Evolutionary conservation across 2,888 invertebrate species (phyloP), one percentile per base, ranked within the genome.

Genomic region (Cosmopolites sordidus): DNA sequence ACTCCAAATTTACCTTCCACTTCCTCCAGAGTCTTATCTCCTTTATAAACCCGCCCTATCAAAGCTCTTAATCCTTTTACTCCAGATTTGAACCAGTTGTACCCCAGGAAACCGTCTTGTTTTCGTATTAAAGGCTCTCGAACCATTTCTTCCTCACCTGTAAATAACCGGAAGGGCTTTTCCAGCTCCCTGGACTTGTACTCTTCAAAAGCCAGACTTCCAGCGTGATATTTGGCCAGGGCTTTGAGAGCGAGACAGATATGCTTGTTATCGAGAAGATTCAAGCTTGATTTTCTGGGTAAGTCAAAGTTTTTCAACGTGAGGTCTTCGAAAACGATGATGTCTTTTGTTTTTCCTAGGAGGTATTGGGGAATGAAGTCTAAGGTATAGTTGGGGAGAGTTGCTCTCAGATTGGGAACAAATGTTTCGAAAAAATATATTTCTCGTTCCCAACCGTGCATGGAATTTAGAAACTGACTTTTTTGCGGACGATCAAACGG

Each of bases 171-270:
- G 16, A 50, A 60, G n/a, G 11, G 16, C 18, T 43, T n/a, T 1
- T 50, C 48, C 14, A 33, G 11, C 27, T 54, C 38, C 30, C 16
- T 52, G 9, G 54, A 56, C 38, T 44, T 49, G 27, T 51, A 52
- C 44, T 60, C 53, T 51, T 60, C 58, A 46, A 57, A 60, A 17
- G 54, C 55, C 14, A 60, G 44, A 29, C 45, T 48, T 5, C 46
- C 58, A n/a, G 57, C 61, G 29, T 61, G 57, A 27, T 45, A 47
- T 45, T 60, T 58, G 11, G 56, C 53, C 29, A 58, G 43, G 17
- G 55, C 46, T 48, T 43, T 40, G 15, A 61, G 17, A 2, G 48
- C 47, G n/a, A 61, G 16, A 29, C 43, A 33, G 9, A 58, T 54
- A 44, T 59, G 57, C 8, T 60, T 37, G 1, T 54, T 51, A 14